These are phyloP conservation scores for Lerista edwardsae DNA, from an alignment of 2,797 vertebrate genomes.

Conservation along the genomic window DNA sequence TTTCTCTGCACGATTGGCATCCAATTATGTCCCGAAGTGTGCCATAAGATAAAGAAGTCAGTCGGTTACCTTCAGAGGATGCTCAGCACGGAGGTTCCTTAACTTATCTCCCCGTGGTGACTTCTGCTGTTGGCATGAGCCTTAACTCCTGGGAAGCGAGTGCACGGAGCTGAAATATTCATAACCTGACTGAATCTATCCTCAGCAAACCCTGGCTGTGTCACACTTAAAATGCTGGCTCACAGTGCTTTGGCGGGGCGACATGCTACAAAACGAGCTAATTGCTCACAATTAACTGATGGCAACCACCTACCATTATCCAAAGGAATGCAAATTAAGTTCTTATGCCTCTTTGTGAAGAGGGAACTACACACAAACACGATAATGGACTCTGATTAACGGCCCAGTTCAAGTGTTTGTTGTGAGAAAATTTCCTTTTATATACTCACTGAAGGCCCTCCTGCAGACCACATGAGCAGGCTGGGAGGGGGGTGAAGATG, in stretches of 20 bases:
- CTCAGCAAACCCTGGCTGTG: conserved; percentile 2
- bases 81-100: not conserved
- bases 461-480: too few relatives aligned
- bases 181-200: conserved; percentile 24
- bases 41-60: not conserved
- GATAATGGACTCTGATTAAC: conserved; percentile 65
- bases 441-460: too few relatives aligned
- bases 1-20: not conserved
- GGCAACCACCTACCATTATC: conserved; percentile 55
- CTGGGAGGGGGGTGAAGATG: too few relatives aligned
- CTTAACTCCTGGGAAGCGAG: conserved; percentile 3
- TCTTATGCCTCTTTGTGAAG: conserved; percentile 65
- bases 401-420: conserved; percentile 56
- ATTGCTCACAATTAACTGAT: conserved; percentile 67
- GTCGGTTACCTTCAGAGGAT: not conserved
- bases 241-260: conserved; percentile 15
- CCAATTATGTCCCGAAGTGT: not conserved
- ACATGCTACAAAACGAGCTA: conserved; percentile 60
- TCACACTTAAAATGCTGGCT: conserved; percentile 31
- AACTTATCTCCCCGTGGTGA: conserved; percentile 1
- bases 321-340: conserved; percentile 70
- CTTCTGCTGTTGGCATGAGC: conserved; percentile 13
- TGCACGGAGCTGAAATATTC: conserved; percentile 24
- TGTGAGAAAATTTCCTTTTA: not conserved
- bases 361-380: conserved; percentile 67